Percentiles rank a stretch among this genome's conserved stretches.
Conservation (phyloP, 2,113 vertebrate species). For the Pachypanchax playfairii region DNA sequence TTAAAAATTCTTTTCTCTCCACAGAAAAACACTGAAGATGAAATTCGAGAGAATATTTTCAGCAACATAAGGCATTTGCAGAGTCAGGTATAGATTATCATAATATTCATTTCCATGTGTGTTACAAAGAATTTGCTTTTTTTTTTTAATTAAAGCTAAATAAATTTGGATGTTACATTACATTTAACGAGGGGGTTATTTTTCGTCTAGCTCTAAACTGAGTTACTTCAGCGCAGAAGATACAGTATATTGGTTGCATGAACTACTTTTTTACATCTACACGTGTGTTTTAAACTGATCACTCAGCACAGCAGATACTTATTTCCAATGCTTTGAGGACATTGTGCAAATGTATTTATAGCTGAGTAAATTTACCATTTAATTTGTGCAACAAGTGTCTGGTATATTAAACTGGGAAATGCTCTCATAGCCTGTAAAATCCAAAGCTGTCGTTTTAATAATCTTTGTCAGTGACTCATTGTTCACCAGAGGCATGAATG, state of each 20-base stretch:
- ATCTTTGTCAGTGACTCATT: conserved; percentile 28
- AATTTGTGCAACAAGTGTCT: conserved; percentile 22
- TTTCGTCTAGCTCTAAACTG: no score
- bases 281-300: not conserved
- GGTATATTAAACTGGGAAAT: conserved; percentile 37
- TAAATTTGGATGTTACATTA: no score
- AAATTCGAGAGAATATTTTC: conserved; percentile 85
- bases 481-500: conserved; percentile 28
- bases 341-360: conserved; percentile 25
- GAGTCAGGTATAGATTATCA: conserved; percentile 79
- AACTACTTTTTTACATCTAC: no score
- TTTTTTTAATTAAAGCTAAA: no score
- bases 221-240: no score
- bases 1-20: not conserved
- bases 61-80: conserved; percentile 80
- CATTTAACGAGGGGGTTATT: no score
- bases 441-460: conserved; percentile 15
- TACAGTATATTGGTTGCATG: no score
- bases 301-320: no score
- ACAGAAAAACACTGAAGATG: conserved; percentile 93
- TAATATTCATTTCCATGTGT: not conserved
- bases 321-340: conserved; percentile 3
- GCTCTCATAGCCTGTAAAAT: conserved; percentile 23
- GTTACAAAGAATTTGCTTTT: no score
- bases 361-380: conserved; percentile 27